Base-by-base conservation (phyloP, 1,140 invertebrate species). In the Thaumatotibia leucotreta region DNA sequence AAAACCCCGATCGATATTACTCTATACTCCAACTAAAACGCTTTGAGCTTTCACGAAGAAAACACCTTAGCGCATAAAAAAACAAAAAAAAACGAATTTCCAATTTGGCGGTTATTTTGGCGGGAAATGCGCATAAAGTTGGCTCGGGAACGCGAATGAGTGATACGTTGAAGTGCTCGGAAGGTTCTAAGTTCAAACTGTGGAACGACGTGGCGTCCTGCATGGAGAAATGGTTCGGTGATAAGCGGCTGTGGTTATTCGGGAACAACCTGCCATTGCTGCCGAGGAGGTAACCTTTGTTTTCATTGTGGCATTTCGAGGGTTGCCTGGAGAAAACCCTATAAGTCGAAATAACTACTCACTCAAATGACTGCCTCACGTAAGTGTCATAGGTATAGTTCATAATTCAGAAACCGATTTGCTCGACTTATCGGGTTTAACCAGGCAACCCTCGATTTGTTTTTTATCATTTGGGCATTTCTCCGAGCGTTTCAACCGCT, bases 171-270 rank as follows among this genome's bases (percentile, higher is more conserved):
- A 74, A 73, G 66, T 33, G 62, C 23, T 69, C 45, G 66, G 70
- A 76, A 45, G 72, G 67, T 75, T 80, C 75, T 68, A 73, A 45
- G 32, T 79, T 78, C 77, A 88, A 86, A 76, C 74, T 86, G 84
- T 86, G 82, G 80, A 84, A 86, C 79, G 89, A 88, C 83, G 85
- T 91, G 86, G 82, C 86, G 72, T 84, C 88, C 87, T 94, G 93
- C 91, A 97, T 96, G 96, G 96, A 97, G 94, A 96, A 95, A 96
- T 96, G 95, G 95, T 94, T 97, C 82, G 95, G 94, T 92, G 95
- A 96, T 92, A 95, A 95, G 88, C 95, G 95, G 92, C 92, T 96
- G 82, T 96, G 96, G 95, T 94, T 97, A 86, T 95, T 96, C 86
- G 96, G 96, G 83, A 96, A 95, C 92, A 95, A 96, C 86, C 92